Conservation (phyloP, 2,888 invertebrate genomes). For the Erebia aethiops region DNA sequence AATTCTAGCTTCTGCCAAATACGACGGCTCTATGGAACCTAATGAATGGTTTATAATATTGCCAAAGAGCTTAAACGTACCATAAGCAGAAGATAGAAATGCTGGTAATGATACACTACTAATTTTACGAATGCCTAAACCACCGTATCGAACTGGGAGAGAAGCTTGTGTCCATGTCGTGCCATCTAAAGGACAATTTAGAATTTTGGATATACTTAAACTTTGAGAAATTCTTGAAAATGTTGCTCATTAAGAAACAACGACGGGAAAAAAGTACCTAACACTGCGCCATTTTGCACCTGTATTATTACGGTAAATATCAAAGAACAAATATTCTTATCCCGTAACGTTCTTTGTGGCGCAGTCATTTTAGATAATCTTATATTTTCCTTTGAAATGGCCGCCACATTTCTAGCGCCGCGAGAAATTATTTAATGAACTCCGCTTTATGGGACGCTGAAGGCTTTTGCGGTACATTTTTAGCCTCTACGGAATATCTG, state of each 20-base stretch:
- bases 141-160: no score
- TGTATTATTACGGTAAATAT: conserved; percentile 19
- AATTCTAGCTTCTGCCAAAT: no score
- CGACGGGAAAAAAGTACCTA: background rate
- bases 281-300: conserved; percentile 1
- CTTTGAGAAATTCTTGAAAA: background rate
- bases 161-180: no score
- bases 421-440: conserved; percentile 39
- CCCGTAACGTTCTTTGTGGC: conserved; percentile 11
- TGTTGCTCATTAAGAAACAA: background rate
- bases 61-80: no score
- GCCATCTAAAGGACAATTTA: no score
- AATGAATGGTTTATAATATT: no score
- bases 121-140: no score
- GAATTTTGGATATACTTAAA: no score
- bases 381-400: conserved; percentile 32
- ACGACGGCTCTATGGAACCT: no score
- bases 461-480: conserved; percentile 31
- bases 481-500: conserved; percentile 22
- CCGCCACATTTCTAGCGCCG: conserved; percentile 31
- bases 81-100: no score
- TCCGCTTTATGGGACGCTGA: conserved; percentile 32
- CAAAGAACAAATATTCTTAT: conserved; percentile 19
- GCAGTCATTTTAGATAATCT: conserved; percentile 26
- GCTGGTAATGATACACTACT: no score